A percentile compares a stretch with the other conserved stretches of the same genome.
Conservation (phyloP, 2,113 vertebrate genomes). For the Leucoraja erinaceus region DNA sequence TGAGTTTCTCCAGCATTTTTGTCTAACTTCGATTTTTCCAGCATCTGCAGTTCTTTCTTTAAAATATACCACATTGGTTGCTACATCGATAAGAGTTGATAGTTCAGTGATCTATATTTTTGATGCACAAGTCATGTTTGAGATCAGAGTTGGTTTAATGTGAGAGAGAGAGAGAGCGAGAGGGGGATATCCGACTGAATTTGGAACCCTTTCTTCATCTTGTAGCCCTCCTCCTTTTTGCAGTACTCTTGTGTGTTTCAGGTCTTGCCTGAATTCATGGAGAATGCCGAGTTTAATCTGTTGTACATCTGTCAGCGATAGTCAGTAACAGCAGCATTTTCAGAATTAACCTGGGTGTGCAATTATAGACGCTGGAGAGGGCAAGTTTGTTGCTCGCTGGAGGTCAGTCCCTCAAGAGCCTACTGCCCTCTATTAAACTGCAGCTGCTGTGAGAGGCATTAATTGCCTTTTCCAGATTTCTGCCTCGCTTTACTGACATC, state of each 20-base stretch:
- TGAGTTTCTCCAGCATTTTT: too few species aligned
- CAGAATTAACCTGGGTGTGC: background rate
- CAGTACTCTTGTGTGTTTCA: background rate
- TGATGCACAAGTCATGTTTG: background rate
- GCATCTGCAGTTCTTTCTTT: too few species aligned
- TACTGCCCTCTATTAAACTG: background rate
- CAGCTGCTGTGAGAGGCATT: constrained; percentile 8
- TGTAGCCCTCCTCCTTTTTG: background rate
- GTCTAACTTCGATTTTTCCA: too few species aligned
- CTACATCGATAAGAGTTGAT: background rate
- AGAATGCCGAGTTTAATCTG: background rate
- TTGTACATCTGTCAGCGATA: background rate
- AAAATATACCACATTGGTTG: too few species aligned
- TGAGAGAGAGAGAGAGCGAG: background rate
- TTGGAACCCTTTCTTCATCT: background rate
- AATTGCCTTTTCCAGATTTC: constrained; percentile 16
- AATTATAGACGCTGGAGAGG: constrained; percentile 15
- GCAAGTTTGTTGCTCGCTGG: constrained; percentile 2
- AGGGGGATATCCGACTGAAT: too few species aligned
- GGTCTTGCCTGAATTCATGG: background rate
- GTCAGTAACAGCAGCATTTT: background rate
- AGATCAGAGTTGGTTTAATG: background rate
- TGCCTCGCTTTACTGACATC: constrained; percentile 1
- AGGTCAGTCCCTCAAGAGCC: constrained; percentile 14
- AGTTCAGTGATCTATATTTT: background rate